Conservation (phyloP, 1,140 invertebrate species). For the Acyrthosiphon pisum region DNA sequence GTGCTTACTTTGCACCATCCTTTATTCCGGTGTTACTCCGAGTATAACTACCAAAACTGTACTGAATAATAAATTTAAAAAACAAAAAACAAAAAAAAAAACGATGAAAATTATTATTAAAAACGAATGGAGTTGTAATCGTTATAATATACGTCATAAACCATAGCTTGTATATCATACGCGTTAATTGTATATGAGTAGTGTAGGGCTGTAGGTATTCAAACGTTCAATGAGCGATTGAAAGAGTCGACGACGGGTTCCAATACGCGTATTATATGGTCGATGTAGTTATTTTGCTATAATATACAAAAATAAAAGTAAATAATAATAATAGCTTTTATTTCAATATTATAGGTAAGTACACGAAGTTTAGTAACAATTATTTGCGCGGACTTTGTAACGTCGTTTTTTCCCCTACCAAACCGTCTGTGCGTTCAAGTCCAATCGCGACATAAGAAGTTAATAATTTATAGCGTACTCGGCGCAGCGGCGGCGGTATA, state of each 20-base stretch:
- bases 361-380: not conserved
- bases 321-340: not conserved
- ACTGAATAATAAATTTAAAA: not conserved
- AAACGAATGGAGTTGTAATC: not conserved
- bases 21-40: not conserved
- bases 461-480: conserved; percentile 18
- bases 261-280: not conserved
- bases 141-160: not conserved
- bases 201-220: not conserved
- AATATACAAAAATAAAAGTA: not conserved
- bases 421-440: not conserved
- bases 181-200: too few species aligned
- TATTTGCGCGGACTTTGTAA: not conserved
- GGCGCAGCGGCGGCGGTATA: not conserved
- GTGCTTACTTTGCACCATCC: not conserved
- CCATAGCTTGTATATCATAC: too few species aligned
- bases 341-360: not conserved
- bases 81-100: not conserved
- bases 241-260: not conserved
- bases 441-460: conserved; percentile 1
- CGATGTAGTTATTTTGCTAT: not conserved
- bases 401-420: not conserved
- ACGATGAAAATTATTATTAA: not conserved
- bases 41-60: not conserved
- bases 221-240: not conserved